Conservation (phyloP, 2,113 vertebrate genomes). For the Centropus unirufus region DNA sequence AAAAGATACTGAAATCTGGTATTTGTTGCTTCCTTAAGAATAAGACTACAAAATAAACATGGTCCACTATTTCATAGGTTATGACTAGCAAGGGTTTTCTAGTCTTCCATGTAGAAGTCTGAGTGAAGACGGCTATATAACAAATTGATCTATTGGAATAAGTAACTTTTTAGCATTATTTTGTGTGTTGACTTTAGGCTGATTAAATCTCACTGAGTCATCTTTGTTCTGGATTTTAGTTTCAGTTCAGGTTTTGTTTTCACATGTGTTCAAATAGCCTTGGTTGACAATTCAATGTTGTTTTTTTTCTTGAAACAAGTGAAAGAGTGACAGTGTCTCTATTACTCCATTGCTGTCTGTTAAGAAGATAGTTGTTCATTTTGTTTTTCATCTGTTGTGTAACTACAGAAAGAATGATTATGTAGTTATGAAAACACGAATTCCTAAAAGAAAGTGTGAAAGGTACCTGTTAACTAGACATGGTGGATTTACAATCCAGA, state of each 20-base stretch:
- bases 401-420: neutral
- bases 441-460: neutral
- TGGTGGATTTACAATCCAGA: neutral
- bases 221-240: neutral
- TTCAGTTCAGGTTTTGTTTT: neutral
- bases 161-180: neutral
- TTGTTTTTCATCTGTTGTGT: neutral
- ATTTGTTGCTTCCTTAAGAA: neutral
- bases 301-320: neutral
- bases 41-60: neutral
- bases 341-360: neutral
- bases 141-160: neutral
- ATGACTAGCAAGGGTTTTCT: neutral
- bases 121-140: neutral
- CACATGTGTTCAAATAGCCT: neutral
- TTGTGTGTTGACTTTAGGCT: neutral
- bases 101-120: neutral
- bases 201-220: neutral
- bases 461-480: neutral
- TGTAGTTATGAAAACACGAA: neutral
- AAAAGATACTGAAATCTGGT: neutral
- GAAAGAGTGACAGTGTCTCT: neutral
- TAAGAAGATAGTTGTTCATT: neutral
- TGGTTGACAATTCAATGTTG: neutral
- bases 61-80: neutral